Conservation (phyloP, 2,888 invertebrate species). For the Gymnosoma rotundatum region DNA sequence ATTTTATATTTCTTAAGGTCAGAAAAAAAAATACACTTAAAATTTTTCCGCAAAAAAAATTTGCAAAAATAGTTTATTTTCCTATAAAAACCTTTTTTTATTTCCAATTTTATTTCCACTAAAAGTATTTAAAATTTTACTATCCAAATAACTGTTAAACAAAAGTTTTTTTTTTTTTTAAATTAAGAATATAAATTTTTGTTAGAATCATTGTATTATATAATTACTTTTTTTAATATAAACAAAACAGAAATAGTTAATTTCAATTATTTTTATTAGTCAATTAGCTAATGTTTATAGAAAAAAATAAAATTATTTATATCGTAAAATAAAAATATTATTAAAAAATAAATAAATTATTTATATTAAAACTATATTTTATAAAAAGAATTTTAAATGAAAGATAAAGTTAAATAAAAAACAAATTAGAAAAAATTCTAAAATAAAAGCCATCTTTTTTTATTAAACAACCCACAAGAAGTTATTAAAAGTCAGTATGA, state of each 20-base stretch:
- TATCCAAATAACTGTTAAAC: too few relatives aligned
- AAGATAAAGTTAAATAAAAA: slow-evolving; percentile 27
- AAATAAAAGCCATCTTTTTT: not conserved
- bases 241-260: slow-evolving; percentile 21
- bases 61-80: too few relatives aligned
- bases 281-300: slow-evolving; percentile 78
- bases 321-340: slow-evolving; percentile 18
- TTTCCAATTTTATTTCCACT: too few relatives aligned
- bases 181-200: not conserved
- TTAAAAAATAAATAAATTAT: slow-evolving; percentile 61
- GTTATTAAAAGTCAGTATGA: not conserved
- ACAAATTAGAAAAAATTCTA: not conserved
- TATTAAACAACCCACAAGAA: not conserved
- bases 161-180: too few relatives aligned
- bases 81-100: too few relatives aligned
- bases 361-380: slow-evolving; percentile 50
- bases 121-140: too few relatives aligned
- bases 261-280: slow-evolving; percentile 73
- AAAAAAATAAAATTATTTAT: slow-evolving; percentile 44
- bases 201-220: not conserved
- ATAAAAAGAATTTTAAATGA: slow-evolving; percentile 30
- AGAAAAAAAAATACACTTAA: too few relatives aligned
- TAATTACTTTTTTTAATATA: not conserved
- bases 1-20: too few relatives aligned
- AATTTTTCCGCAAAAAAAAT: too few relatives aligned